Percentiles rank a stretch among this genome's conserved stretches.
Evolutionary conservation across 2,888 invertebrate species (phyloP).

Genomic region (Drosophila villosipedis): DNA sequence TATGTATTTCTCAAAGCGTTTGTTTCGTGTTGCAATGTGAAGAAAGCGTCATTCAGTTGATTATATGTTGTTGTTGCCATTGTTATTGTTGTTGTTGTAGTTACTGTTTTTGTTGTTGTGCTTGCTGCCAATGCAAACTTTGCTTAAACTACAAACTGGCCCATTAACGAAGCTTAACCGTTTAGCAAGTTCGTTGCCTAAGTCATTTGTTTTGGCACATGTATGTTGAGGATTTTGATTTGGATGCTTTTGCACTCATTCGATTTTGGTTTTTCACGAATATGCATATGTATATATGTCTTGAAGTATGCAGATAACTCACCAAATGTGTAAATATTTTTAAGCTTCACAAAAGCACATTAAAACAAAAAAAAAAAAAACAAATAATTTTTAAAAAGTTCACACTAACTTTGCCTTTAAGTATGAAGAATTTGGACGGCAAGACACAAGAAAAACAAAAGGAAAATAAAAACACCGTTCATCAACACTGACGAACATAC

Average conservation of each 20-base stretch:
- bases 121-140: conserved; percentile 26
- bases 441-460: not conserved
- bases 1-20: conserved; percentile 1
- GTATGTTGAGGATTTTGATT: conserved; percentile 6
- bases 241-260: not conserved
- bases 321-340: not conserved
- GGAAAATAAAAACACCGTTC: not conserved
- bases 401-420: not conserved
- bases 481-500: conserved; percentile 2
- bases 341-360: conserved; percentile 6
- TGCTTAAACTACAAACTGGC: conserved; percentile 12
- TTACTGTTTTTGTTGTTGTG: conserved; percentile 22
- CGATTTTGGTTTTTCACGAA: conserved; percentile 4
- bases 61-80: conserved; percentile 12
- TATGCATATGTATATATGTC: not conserved
- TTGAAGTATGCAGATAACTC: conserved; percentile 1
- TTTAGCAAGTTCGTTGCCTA: conserved; percentile 61
- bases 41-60: conserved; percentile 42
- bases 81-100: conserved; percentile 19
- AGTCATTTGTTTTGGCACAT: conserved; percentile 56
- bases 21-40: conserved; percentile 48
- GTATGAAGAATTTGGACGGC: conserved; percentile 7
- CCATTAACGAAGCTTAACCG: conserved; percentile 23
- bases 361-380: conserved; percentile 9
- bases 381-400: not conserved